Evolutionary conservation across 1,140 invertebrate species (phyloP).

Genomic region (Riptortus pedestris): DNA sequence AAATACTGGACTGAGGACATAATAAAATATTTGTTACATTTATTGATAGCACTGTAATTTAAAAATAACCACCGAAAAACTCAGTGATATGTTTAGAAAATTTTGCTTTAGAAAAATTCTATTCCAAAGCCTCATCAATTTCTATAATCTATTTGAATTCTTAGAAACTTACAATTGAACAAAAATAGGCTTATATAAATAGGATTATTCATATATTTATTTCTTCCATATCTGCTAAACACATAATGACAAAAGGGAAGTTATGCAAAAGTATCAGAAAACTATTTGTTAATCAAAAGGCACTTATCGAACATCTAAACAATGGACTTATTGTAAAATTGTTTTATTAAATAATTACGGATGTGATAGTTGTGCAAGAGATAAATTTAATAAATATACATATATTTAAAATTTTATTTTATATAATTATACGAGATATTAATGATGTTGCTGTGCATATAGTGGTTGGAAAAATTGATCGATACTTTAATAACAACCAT

Average conservation of each 20-base stretch:
- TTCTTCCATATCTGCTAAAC: background rate
- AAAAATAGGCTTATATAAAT: background rate
- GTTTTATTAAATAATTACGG: background rate
- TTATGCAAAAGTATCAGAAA: slow-evolving; percentile 13
- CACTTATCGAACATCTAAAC: slow-evolving; percentile 24
- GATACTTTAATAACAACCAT: too few species aligned
- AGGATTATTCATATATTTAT: background rate
- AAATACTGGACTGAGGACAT: background rate
- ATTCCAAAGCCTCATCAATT: too few species aligned
- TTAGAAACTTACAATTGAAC: background rate
- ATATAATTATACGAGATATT: background rate
- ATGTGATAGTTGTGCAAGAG: slow-evolving; percentile 4
- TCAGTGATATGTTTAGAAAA: background rate
- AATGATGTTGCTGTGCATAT: background rate
- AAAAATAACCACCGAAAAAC: background rate
- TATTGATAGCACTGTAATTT: background rate
- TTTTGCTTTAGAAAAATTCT: background rate
- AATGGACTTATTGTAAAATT: slow-evolving; percentile 14
- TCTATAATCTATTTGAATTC: background rate
- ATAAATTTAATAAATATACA: slow-evolving; percentile 11
- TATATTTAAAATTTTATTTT: background rate
- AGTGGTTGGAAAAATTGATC: background rate
- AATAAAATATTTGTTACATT: background rate
- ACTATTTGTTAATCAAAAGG: slow-evolving; percentile 17
- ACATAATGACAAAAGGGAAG: background rate